A percentile compares a stretch with the other conserved stretches of the same genome.
phyloP scores from a whole-genome alignment of 2,113 vertebrate genomes.

The Turnix velox region DNA sequence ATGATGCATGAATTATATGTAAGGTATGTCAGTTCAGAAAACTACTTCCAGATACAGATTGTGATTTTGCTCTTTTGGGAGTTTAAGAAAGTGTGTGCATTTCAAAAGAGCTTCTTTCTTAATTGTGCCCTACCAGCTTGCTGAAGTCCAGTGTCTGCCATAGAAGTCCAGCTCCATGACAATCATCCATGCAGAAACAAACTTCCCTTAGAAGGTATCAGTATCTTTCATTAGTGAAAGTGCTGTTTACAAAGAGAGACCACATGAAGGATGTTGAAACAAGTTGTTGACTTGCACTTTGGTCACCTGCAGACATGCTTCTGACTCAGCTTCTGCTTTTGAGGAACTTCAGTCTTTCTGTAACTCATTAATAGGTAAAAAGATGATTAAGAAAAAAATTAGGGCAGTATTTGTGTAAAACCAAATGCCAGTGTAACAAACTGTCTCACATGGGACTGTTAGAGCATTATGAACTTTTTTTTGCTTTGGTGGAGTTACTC shows the following conservation, averaged over 20 bases:
- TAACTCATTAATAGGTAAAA: background rate
- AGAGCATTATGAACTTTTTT: background rate
- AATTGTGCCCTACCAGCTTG: background rate
- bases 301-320: background rate
- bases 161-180: background rate
- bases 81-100: background rate
- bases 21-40: background rate
- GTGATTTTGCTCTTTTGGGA: background rate
- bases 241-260: background rate
- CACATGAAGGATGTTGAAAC: background rate
- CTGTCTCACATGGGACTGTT: background rate
- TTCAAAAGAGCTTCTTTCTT: background rate
- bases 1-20: background rate
- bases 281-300: background rate
- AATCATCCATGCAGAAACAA: background rate
- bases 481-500: background rate
- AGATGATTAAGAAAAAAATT: background rate
- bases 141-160: background rate
- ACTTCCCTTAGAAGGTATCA: background rate
- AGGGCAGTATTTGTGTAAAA: background rate
- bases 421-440: background rate
- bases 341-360: background rate
- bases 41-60: background rate
- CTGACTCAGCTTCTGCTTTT: background rate
- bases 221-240: background rate